Percentiles rank a stretch among this genome's conserved stretches.
phyloP scores from a whole-genome alignment of 1,140 invertebrate genomes.

The Thaumetopoea pityocampa region DNA sequence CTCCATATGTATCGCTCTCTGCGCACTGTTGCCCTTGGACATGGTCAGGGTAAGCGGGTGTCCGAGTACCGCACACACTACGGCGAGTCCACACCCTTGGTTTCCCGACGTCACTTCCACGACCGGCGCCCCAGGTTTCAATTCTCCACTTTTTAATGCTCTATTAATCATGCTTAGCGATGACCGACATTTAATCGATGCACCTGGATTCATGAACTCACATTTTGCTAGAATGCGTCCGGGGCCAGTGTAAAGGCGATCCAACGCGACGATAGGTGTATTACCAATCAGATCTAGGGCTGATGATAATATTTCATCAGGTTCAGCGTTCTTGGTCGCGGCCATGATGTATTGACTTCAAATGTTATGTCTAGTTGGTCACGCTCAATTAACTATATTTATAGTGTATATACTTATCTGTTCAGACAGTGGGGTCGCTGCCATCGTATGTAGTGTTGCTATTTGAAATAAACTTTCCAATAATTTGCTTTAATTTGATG shows the following conservation, averaged over 20 bases:
- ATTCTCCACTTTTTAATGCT: conserved; percentile 37
- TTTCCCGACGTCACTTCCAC: conserved; percentile 64
- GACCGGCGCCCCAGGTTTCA: conserved; percentile 49
- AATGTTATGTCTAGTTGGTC: no score
- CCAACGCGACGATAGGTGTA: conserved; percentile 57
- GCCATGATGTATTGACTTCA: conserved; percentile 27
- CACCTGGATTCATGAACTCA: conserved; percentile 67
- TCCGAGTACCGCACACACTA: conserved; percentile 57
- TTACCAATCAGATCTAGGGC: conserved; percentile 62
- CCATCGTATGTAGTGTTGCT: no score
- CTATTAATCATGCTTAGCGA: conserved; percentile 54
- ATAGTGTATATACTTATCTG: no score
- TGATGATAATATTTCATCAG: conserved; percentile 53
- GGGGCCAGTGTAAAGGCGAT: conserved; percentile 51
- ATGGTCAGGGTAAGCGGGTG: conserved; percentile 58
- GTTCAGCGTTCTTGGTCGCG: conserved; percentile 11
- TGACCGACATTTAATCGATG: conserved; percentile 60
- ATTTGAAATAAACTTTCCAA: no score
- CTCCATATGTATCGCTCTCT: conserved; percentile 63
- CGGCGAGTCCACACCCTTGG: conserved; percentile 59
- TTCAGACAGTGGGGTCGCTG: no score
- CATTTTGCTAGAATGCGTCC: conserved; percentile 60
- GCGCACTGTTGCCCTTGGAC: conserved; percentile 61
- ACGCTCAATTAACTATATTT: no score
- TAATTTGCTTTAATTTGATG: no score